Base-by-base conservation (phyloP, 1,140 invertebrate genomes). In the Drosophila lini region DNA sequence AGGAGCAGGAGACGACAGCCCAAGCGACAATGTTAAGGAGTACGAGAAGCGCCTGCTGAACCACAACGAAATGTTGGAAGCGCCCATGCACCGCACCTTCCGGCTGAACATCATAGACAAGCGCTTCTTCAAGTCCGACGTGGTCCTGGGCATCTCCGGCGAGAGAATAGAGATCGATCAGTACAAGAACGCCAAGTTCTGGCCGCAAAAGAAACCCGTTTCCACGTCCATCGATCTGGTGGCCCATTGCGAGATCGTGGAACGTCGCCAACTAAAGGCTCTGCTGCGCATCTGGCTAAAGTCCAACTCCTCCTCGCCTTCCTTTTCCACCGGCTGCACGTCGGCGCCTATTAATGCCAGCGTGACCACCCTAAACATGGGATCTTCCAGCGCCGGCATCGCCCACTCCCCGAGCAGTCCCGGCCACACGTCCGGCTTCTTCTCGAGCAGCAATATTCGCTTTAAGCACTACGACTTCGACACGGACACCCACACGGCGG, bases 81-180 rank as follows among this genome's bases (percentile, higher is more conserved):
- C 97, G 8, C 96, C 96, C 2, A 93, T 97, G 61, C 98, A 98
- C 93, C 96, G 97, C 88, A 95, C 96, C 3, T 98, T 96, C 91
- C 95, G 95, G 82, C 96, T 98, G 3, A 94, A 94, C 74, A 94
- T 98, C 73, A 93, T 97, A 28, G 96, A 96, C 84, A 97, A 96
- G 94, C 94, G 98, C 41, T 93, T 96, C 79, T 94, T 96, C 10
- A 98, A 96, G 90, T 95, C 95, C 31, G 96, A 97, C 77, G 96
- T 98, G 6, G 96, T 97, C 81, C 93, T 98, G 42, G 97, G 97
- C 57, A 96, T 98, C 62, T 98, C 97, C 34, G 95, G 97, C 16
- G 97, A 98, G 80, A 97, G 97, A 91, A 96, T 98, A 60, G 97
- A 98, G 93, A 97, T 98, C 53, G 96, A 97, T 92, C 95, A 95